phyloP scores from a whole-genome alignment of 2,797 vertebrate genomes.

The Protonibea diacanthus region DNA sequence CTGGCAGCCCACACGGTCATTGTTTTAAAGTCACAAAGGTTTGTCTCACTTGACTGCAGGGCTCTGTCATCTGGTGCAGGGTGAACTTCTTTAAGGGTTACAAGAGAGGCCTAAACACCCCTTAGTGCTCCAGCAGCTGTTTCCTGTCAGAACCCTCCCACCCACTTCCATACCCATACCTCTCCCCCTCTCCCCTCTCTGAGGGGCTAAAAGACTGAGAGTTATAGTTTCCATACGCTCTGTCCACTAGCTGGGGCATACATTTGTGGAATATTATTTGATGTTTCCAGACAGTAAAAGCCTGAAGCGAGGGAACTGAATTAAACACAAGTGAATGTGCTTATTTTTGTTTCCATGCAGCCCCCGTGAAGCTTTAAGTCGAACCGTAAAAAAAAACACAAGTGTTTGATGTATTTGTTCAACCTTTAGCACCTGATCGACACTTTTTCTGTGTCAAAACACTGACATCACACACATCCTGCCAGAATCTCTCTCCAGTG shows the following conservation, averaged over 20 bases:
- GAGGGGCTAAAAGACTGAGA: constrained; percentile 38
- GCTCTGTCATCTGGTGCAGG: constrained; percentile 55
- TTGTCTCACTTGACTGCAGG: constrained; percentile 39
- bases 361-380: constrained; percentile 14
- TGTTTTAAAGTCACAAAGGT: constrained; percentile 71
- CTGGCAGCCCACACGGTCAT: constrained; percentile 58
- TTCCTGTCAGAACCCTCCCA: constrained; percentile 73
- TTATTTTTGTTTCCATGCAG: constrained; percentile 38
- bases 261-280: constrained; percentile 38
- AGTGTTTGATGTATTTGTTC: constrained; percentile 19
- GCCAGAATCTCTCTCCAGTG: not conserved
- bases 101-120: constrained; percentile 46
- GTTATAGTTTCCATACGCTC: constrained; percentile 66
- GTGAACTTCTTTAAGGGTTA: constrained; percentile 63
- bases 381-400: not conserved
- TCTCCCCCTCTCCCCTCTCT: constrained; percentile 23
- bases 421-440: not conserved
- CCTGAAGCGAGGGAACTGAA: constrained; percentile 20
- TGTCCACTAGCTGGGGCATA: constrained; percentile 10
- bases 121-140: constrained; percentile 71
- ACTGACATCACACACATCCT: too few species aligned
- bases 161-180: constrained; percentile 29
- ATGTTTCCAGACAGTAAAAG: constrained; percentile 61
- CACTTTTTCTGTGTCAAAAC: too few species aligned
- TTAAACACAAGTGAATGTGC: constrained; percentile 5